A percentile compares a stretch with the other conserved stretches of the same genome.
Conservation (phyloP, 2,888 invertebrate genomes). For the Anthophora plumipes region DNA sequence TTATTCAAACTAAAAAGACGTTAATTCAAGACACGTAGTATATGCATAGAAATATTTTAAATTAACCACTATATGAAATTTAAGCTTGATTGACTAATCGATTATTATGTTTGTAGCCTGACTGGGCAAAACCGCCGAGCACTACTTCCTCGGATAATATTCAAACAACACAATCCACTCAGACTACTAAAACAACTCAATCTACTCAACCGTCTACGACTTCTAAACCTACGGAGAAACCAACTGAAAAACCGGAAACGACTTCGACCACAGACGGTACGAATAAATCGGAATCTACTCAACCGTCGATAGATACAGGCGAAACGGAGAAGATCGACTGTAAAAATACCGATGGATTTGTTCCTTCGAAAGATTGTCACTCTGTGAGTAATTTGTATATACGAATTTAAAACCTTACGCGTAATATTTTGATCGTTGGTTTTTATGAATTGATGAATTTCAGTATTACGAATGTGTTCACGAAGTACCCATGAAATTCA, state of each 20-base stretch:
- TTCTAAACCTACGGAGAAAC: background rate
- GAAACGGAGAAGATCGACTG: slow-evolving; percentile 85
- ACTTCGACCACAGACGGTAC: slow-evolving; percentile 16
- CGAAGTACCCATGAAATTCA: slow-evolving; percentile 90
- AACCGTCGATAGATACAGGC: slow-evolving; percentile 67
- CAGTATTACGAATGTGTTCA: slow-evolving; percentile 95
- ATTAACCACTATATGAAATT: background rate
- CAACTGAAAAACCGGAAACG: slow-evolving; percentile 22
- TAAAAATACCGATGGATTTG: slow-evolving; percentile 85
- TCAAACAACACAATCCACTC: slow-evolving; percentile 40
- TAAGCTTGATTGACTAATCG: background rate
- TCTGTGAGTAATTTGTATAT: slow-evolving; percentile 85
- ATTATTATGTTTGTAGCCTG: slow-evolving; percentile 86
- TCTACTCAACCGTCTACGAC: slow-evolving; percentile 13
- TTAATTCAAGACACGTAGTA: background rate
- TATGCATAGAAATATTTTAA: background rate
- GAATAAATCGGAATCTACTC: slow-evolving; percentile 45
- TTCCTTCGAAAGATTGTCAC: slow-evolving; percentile 87
- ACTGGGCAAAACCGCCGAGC: slow-evolving; percentile 92
- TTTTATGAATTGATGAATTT: slow-evolving; percentile 69
- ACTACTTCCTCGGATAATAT: slow-evolving; percentile 83
- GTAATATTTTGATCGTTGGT: too few relatives aligned
- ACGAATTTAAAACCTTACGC: background rate
- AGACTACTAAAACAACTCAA: slow-evolving; percentile 23
- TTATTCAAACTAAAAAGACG: too few relatives aligned